These are phyloP conservation scores for Mycalesis mineus DNA, from an alignment of 2,888 invertebrate species.

Conservation along the genomic window DNA sequence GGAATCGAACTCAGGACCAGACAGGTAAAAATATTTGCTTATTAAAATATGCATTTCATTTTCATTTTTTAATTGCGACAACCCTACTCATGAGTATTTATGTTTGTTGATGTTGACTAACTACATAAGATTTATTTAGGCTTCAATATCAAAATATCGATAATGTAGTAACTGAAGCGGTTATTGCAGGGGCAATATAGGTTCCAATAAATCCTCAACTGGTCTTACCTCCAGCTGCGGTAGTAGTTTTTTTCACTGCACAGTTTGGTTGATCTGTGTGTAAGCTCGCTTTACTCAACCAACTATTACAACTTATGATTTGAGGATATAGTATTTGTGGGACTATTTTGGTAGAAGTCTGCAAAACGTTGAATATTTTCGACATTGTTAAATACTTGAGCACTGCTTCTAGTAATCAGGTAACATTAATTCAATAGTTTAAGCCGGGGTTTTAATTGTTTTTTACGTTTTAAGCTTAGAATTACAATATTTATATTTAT, in stretches of 20 bases:
- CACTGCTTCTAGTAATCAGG: too few species aligned
- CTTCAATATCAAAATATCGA: too few species aligned
- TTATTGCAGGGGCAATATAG: too few species aligned
- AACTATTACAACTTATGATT: not conserved
- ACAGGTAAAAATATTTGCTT: too few species aligned
- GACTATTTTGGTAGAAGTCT: not conserved
- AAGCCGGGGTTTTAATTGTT: not conserved
- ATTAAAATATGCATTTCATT: not conserved
- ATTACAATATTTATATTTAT: too few species aligned
- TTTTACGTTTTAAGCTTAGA: not conserved
- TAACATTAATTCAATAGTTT: too few species aligned
- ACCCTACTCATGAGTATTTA: too few species aligned
- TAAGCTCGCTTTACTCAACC: slow-evolving; percentile 31
- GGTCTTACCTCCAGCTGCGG: slow-evolving; percentile 61
- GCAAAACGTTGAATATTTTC: slow-evolving; percentile 6
- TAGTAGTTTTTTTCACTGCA: slow-evolving; percentile 67
- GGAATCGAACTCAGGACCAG: too few species aligned
- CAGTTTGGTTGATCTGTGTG: slow-evolving; percentile 39
- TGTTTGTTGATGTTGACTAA: too few species aligned
- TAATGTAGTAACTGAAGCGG: too few species aligned
- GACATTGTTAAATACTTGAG: not conserved
- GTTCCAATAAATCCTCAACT: not conserved
- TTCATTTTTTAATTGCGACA: too few species aligned
- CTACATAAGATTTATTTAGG: too few species aligned
- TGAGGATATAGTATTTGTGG: not conserved